Percentiles rank a stretch among this genome's conserved stretches.
Conservation (phyloP, 2,113 vertebrate species). For the Castor canadensis region DNA sequence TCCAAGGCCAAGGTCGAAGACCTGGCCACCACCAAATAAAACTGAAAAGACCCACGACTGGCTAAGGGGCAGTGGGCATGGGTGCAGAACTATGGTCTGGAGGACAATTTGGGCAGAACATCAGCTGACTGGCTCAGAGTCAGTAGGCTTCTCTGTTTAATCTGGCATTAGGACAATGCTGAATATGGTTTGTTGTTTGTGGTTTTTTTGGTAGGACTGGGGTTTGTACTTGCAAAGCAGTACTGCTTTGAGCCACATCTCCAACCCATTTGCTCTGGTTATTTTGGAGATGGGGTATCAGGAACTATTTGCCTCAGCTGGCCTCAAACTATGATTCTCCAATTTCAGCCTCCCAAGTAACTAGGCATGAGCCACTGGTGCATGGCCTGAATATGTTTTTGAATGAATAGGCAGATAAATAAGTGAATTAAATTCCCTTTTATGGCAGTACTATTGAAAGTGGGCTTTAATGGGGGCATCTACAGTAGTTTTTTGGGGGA, state of each 20-base stretch:
- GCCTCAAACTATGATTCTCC: too few species aligned
- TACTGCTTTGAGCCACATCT: too few species aligned
- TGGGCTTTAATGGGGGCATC: background rate
- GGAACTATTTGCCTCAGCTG: too few species aligned
- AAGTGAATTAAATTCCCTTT: background rate
- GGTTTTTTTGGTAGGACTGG: too few species aligned
- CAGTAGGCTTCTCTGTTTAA: background rate
- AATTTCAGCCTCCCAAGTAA: too few species aligned
- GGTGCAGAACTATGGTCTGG: background rate
- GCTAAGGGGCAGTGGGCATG: background rate
- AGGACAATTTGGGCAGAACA: too few species aligned
- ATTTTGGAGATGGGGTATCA: too few species aligned
- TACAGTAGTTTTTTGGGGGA: background rate
- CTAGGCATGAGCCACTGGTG: too few species aligned
- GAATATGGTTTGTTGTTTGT: too few species aligned
- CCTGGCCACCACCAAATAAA: background rate
- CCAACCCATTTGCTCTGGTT: too few species aligned
- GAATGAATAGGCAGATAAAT: background rate
- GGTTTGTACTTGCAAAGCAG: too few species aligned
- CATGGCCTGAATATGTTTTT: background rate
- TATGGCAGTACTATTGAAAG: background rate
- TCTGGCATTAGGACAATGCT: too few species aligned
- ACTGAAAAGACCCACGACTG: background rate
- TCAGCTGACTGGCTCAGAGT: accelerated
- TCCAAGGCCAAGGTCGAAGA: background rate